Conservation (phyloP, 30 jellyfish, hydroid and myxozoan species). For the Pelagia noctiluca region DNA sequence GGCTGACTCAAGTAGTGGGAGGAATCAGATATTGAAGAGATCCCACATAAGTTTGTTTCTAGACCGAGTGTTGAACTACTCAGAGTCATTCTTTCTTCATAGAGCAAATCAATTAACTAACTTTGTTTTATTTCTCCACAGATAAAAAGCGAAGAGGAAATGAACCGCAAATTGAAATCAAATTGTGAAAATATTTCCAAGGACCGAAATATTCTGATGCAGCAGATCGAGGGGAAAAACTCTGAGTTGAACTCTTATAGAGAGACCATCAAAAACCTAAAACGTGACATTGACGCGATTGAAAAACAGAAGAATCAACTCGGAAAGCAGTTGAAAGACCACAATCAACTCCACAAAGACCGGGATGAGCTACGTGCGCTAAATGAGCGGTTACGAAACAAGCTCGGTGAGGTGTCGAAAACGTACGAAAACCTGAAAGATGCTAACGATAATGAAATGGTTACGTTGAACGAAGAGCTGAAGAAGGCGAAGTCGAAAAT, state of each 20-base stretch:
- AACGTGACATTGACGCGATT: not conserved
- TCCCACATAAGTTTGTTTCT: no score
- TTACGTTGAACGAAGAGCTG: constrained; percentile 30
- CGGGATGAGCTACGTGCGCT: constrained; percentile 68
- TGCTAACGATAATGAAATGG: constrained; percentile 32
- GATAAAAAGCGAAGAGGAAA: constrained; percentile 5
- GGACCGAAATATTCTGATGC: not conserved
- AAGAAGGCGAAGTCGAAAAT: constrained; percentile 31
- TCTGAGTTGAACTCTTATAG: constrained; percentile 31
- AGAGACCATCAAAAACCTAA: constrained; percentile 31
- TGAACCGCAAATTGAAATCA: not conserved
- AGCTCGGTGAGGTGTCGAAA: constrained; percentile 72
- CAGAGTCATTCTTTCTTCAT: no score
- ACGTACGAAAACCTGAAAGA: constrained; percentile 50
- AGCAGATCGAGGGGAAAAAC: not conserved
- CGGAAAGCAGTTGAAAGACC: constrained; percentile 26
- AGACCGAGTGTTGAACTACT: no score
- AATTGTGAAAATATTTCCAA: not conserved
- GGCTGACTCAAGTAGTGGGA: no score
- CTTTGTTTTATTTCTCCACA: no score
- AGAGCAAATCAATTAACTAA: no score
- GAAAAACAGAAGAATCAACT: constrained; percentile 23
- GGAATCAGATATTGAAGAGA: no score
- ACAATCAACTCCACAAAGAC: constrained; percentile 17
- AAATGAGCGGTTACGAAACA: constrained; percentile 76